Evolutionary conservation across 1,140 invertebrate genomes (phyloP), one percentile per base, ranked within the genome.

Genomic region (Ostrea edulis): DNA sequence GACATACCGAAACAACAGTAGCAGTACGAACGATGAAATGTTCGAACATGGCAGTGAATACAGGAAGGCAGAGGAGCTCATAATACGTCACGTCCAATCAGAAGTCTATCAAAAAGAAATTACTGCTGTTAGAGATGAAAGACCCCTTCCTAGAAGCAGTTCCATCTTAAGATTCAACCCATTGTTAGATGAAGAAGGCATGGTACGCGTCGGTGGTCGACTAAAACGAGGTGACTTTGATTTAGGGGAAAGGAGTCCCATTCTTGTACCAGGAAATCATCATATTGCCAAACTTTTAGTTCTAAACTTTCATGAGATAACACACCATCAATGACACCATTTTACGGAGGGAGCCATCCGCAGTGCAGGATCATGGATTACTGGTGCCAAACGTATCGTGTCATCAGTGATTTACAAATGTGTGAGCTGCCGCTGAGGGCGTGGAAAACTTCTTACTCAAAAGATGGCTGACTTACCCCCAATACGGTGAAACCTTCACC

Each of bases 141-240:
- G 25, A 52, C 52, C 68, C 11, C 0, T 81, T 8, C 14, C 25
- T 0, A 65, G 62, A 20, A n/a, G 51, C 20, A 88, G 84, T 62
- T 17, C 8, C 11, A 58, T 85, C 51, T 25, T 53, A 11, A 77
- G 52, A 22, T 82, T 85, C 11, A 25, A 68, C 52, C 87, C 87
- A 17, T 62, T 51, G 9, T 14, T 82, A 20, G 84, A 88, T 44
- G 8, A 12, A 5, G 44, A 88, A 51, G 90, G 86, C 20, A 12
- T 91, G 1, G 8, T 92, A 5, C 65, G 89, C 8, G 90, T 92
- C 62, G 86, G 89, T 20, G 91, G 91, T 3, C 22, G 91, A 11
- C n/a, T 88, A 2, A 87, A 85, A 17, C 35, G 81, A 4, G 54
- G 87, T 12, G 68, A 87, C 7, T 44, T 88, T 4, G 20, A 51